Evolutionary conservation across 2,797 vertebrate species (phyloP).

Genomic region (Dendrocincla tyrannina): DNA sequence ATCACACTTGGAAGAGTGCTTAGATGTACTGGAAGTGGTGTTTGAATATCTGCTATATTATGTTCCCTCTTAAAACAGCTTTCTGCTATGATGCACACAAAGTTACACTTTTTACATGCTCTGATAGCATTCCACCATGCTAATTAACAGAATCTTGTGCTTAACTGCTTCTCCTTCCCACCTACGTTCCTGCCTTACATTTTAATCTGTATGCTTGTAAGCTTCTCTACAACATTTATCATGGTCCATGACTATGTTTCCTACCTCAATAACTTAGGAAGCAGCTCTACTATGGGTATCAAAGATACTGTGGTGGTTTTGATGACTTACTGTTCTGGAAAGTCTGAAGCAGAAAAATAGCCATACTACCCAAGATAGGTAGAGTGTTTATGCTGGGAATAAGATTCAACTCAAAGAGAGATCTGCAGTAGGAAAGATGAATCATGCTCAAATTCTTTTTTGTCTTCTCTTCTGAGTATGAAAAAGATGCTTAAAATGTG

Average conservation of each 20-base stretch:
- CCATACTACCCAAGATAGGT: background rate
- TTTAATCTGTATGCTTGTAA: background rate
- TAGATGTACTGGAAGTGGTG: background rate
- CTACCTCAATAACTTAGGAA: background rate
- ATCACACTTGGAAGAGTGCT: background rate
- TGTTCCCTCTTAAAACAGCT: background rate
- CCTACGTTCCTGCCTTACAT: background rate
- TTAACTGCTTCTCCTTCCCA: background rate
- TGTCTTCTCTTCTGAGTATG: background rate
- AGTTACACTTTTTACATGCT: background rate
- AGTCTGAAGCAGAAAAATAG: background rate
- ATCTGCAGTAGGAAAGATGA: background rate
- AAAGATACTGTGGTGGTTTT: background rate
- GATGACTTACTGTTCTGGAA: background rate
- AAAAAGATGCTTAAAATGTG: background rate
- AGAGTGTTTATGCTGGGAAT: background rate
- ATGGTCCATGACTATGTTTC: background rate
- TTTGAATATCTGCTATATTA: background rate
- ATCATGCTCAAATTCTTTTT: background rate
- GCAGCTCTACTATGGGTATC: background rate
- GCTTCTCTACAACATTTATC: background rate
- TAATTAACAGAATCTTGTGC: background rate
- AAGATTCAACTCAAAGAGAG: background rate
- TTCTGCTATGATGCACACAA: background rate
- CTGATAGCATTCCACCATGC: background rate